phyloP scores from a whole-genome alignment of 2,797 vertebrate species.

The Halcyon badia region DNA sequence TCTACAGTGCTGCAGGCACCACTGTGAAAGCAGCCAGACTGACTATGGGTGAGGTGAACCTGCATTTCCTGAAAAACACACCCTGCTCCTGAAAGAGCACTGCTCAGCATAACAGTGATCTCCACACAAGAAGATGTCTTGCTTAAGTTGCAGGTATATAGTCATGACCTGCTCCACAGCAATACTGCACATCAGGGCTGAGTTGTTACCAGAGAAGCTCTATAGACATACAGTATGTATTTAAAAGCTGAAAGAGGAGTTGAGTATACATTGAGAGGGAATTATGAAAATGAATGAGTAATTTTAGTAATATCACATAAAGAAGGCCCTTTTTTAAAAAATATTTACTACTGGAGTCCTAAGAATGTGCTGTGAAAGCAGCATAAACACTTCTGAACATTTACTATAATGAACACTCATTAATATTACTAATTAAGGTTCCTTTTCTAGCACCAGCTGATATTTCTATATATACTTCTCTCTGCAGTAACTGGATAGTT shows the following conservation, averaged over 20 bases:
- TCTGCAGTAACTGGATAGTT: not conserved
- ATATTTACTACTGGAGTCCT: not conserved
- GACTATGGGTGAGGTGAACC: not conserved
- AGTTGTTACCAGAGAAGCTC: not conserved
- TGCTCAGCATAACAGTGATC: not conserved
- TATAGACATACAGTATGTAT: not conserved
- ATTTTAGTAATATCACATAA: not conserved
- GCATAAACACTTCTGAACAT: not conserved
- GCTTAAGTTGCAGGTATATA: not conserved
- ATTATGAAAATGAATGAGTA: not conserved
- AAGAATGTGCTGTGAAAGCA: constrained; percentile 46
- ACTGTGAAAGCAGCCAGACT: not conserved
- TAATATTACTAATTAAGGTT: constrained; percentile 16
- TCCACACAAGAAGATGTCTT: not conserved
- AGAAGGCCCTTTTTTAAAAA: not conserved
- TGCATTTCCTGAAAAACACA: not conserved
- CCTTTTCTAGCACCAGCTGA: constrained; percentile 39
- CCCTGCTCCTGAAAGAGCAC: not conserved
- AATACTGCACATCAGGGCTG: not conserved
- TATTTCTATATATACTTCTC: constrained; percentile 50
- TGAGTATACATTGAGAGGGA: not conserved
- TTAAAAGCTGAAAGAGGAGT: not conserved
- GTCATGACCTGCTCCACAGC: not conserved
- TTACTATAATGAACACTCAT: not conserved
- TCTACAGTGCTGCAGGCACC: not conserved